A percentile compares a stretch with the other conserved stretches of the same genome.
Conservation (phyloP, 2,797 vertebrate species). For the Eurystomus glaucurus region DNA sequence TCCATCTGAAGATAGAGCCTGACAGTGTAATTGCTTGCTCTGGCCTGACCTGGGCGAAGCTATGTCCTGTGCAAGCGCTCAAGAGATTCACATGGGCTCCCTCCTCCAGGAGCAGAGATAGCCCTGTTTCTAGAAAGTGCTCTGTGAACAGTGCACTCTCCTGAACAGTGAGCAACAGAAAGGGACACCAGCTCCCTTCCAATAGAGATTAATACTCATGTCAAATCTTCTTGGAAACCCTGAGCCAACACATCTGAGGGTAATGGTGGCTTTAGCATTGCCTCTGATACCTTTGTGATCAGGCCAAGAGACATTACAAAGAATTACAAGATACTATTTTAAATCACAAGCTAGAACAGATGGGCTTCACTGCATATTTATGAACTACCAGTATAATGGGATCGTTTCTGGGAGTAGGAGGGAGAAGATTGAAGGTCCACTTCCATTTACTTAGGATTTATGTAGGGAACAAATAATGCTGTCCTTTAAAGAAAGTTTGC, state of each 20-base stretch:
- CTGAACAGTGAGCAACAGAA: neutral
- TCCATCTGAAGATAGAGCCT: conserved; percentile 64
- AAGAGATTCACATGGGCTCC: neutral
- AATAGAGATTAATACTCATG: accelerated
- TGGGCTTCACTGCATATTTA: conserved; percentile 63
- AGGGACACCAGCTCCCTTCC: neutral
- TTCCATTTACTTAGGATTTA: conserved; percentile 30
- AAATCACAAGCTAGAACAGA: conserved; percentile 51
- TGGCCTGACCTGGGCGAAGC: conserved; percentile 50
- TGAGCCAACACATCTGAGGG: neutral
- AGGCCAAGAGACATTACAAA: neutral
- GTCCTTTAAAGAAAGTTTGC: neutral
- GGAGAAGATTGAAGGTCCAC: conserved; percentile 48
- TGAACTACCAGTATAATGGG: conserved; percentile 56
- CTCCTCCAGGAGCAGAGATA: neutral
- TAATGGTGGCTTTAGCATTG: neutral
- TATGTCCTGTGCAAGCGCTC: neutral
- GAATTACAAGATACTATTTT: conserved; percentile 17
- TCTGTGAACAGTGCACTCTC: accelerated
- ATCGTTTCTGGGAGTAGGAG: conserved; percentile 48
- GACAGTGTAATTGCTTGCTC: conserved; percentile 39
- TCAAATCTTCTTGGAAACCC: neutral
- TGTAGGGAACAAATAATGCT: neutral
- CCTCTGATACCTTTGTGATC: neutral
- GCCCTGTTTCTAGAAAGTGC: neutral